A percentile compares a stretch with the other conserved stretches of the same genome.
phyloP scores from a whole-genome alignment of 2,888 invertebrate genomes.

The Cryptus armator region DNA sequence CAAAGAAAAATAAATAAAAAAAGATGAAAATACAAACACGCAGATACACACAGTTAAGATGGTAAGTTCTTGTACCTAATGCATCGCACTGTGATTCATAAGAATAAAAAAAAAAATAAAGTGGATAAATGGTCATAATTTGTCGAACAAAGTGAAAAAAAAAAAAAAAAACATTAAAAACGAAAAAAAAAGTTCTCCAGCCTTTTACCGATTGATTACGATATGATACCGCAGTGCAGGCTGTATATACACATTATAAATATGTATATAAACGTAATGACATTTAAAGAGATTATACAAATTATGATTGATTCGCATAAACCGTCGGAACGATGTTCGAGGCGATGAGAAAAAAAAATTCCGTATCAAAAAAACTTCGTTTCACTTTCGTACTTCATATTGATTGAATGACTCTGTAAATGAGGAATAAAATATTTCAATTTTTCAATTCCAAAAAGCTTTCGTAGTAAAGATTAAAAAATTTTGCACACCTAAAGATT shows the following conservation, averaged over 20 bases:
- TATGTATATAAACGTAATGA: slow-evolving; percentile 66
- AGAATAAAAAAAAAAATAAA: slow-evolving; percentile 49
- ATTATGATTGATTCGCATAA: slow-evolving; percentile 56
- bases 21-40: slow-evolving; percentile 12
- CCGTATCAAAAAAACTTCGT: neutral
- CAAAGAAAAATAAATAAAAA: slow-evolving; percentile 7
- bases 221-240: slow-evolving; percentile 64
- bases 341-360: slow-evolving; percentile 7
- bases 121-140: slow-evolving; percentile 54
- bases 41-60: slow-evolving; percentile 60
- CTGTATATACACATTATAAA: slow-evolving; percentile 67
- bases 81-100: slow-evolving; percentile 70
- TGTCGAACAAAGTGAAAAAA: slow-evolving; percentile 31
- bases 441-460: too few species aligned
- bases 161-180: slow-evolving; percentile 18
- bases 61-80: slow-evolving; percentile 69
- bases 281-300: slow-evolving; percentile 66
- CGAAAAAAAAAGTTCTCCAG: slow-evolving; percentile 49
- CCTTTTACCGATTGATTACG: slow-evolving; percentile 65
- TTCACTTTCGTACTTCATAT: neutral
- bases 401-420: neutral
- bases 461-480: too few species aligned
- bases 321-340: slow-evolving; percentile 21
- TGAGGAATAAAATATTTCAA: too few species aligned
- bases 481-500: too few species aligned